Evolutionary conservation across 1,140 invertebrate genomes (phyloP).

Genomic region (Drosophila sechellia): DNA sequence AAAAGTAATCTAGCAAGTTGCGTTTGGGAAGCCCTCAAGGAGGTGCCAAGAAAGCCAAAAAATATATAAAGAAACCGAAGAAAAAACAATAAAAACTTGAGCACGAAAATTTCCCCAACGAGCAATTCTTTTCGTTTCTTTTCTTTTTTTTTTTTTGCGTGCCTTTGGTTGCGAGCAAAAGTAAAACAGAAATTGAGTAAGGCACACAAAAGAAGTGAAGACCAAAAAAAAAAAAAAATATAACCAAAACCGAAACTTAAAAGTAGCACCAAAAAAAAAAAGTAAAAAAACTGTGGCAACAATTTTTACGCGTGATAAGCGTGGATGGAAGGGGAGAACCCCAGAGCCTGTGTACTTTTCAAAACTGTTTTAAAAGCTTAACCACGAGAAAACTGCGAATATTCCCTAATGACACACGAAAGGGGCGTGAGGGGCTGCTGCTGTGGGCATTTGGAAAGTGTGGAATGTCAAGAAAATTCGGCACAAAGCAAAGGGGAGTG

Average conservation of each 20-base stretch:
- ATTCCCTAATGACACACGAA: constrained; percentile 74
- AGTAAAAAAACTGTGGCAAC: constrained; percentile 27
- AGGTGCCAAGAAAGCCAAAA: constrained; percentile 51
- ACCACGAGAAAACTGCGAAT: constrained; percentile 76
- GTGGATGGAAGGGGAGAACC: neutral
- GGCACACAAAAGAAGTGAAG: constrained; percentile 35
- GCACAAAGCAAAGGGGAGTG: constrained; percentile 37
- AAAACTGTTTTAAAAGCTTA: constrained; percentile 82
- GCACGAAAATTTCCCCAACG: constrained; percentile 78
- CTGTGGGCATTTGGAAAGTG: neutral
- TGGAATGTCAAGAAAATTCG: constrained; percentile 32
- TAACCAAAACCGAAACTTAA: constrained; percentile 55
- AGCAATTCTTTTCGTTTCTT: constrained; percentile 55
- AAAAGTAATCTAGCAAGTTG: constrained; percentile 61
- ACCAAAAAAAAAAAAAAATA: constrained; percentile 17
- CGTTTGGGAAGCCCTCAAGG: constrained; percentile 34
- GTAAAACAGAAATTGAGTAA: constrained; percentile 56
- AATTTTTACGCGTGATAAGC: constrained; percentile 38
- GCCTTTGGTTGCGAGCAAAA: constrained; percentile 21
- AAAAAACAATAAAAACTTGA: constrained; percentile 65
- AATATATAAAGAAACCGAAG: constrained; percentile 18
- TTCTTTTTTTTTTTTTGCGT: constrained; percentile 5
- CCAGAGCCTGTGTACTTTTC: constrained; percentile 61
- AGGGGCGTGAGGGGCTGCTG: neutral
- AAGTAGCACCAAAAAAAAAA: constrained; percentile 34